Evolutionary conservation across 37 sponge, comb jelly and placozoan species (phyloP).

Genomic region (Geodia barretti): DNA sequence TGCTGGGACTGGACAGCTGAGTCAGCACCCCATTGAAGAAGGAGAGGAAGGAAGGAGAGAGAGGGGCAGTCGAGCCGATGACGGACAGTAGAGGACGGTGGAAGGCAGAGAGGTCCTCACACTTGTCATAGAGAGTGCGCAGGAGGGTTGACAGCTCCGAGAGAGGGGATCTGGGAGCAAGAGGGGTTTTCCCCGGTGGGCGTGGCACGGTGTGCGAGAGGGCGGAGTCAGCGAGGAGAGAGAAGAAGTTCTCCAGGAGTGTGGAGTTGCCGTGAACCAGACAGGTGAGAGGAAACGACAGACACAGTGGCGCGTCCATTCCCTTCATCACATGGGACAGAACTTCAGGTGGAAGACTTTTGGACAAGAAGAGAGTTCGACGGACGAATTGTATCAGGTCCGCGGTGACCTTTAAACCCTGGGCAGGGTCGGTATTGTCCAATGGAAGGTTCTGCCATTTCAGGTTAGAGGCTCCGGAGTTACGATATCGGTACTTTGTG

Average conservation of each 20-base stretch:
- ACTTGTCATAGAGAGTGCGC: slow-evolving; percentile 17
- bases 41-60: slow-evolving; percentile 36
- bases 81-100: slow-evolving; percentile 32
- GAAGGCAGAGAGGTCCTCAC: slow-evolving; percentile 36
- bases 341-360: background rate
- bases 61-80: background rate
- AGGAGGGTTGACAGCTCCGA: background rate
- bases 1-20: background rate
- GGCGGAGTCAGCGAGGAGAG: too few species aligned
- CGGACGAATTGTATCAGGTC: slow-evolving; percentile 26
- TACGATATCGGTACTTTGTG: slow-evolving; percentile 14
- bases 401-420: background rate
- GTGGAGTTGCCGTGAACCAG: background rate
- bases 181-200: too few species aligned
- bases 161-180: slow-evolving; percentile 30
- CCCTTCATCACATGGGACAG: too few species aligned
- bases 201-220: too few species aligned
- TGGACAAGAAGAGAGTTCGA: slow-evolving; percentile 10
- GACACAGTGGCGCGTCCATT: too few species aligned
- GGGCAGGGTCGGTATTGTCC: background rate
- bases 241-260: background rate
- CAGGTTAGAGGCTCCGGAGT: background rate
- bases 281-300: background rate
- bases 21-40: slow-evolving; percentile 10
- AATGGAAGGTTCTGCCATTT: slow-evolving; percentile 18